Base-by-base conservation (phyloP, 2,888 invertebrate species). In the Ptychoptera contaminata region DNA sequence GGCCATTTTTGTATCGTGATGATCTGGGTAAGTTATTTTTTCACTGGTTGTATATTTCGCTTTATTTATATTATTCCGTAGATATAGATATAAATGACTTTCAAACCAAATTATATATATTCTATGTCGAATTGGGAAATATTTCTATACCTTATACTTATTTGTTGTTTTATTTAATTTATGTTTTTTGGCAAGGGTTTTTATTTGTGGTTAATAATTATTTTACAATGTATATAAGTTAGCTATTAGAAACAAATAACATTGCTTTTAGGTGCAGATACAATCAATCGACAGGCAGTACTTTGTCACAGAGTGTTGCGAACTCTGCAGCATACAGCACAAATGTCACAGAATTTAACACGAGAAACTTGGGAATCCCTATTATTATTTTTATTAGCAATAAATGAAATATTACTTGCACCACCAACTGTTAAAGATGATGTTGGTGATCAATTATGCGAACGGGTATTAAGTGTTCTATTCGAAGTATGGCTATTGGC, bases 401-500 rank as follows among this genome's bases (percentile, higher is more conserved):
- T 94, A 32, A 94, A 93, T 58, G 86, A 93, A 53, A 87, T 90
- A 8, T 69, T 96, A 35, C 70, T 96, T 48, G 82, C 92, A 2
- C 92, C 94, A 16, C 94, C 96, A 7, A 86, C 87, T 6, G 82
- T 91, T 30, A 87, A 87, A 67, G 93, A 93, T 65, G 87, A 92
- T 57, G 88, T 91, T n/a, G 88, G 88, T 0, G 93, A 93, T 61
- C 92, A 94, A 61, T 70, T 96, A 38, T 92, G 93, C 61, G 92
- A 94, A 63, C 71, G 96, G 32, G 91, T 96, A 43, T 71, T 96
- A 6, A 88, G 90, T 52, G 94, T 94, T 32, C 73, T 96, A 44
- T 87, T 96, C 63, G 91, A 94, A 68, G 80, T 90, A 43, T 72
- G 73, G 74, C 60, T 74, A 32, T 52, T 74, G 47, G 73, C 74